phyloP scores from a whole-genome alignment of 2,797 vertebrate genomes.

The Sphenodon punctatus region DNA sequence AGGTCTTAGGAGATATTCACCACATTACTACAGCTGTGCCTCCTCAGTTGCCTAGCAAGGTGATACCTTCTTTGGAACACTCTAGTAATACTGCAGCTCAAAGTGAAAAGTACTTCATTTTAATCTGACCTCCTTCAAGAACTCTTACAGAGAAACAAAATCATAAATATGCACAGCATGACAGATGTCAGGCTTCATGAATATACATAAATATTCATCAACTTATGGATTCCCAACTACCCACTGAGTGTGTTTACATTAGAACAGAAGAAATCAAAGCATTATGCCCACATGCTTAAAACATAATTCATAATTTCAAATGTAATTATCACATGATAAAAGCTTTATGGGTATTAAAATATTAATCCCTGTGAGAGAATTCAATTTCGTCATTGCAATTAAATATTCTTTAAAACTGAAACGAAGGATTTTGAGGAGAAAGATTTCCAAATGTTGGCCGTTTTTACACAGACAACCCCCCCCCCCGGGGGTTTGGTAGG shows the following conservation, averaged over 20 bases:
- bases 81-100: not conserved
- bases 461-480: too few species aligned
- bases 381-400: not conserved
- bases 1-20: too few species aligned
- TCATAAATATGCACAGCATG: constrained; percentile 61
- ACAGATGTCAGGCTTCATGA: constrained; percentile 50
- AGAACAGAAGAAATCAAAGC: constrained; percentile 47
- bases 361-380: not conserved
- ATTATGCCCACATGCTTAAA: constrained; percentile 30
- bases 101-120: constrained; percentile 32
- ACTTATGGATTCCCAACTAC: constrained; percentile 47
- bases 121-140: constrained; percentile 45
- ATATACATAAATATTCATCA: constrained; percentile 63
- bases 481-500: too few species aligned
- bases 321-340: constrained; percentile 23
- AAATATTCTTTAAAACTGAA: not conserved
- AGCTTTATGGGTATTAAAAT: constrained; percentile 14
- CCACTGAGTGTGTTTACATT: constrained; percentile 34
- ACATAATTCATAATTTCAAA: constrained; percentile 37
- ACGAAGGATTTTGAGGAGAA: not conserved
- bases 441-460: not conserved
- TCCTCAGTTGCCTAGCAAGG: too few species aligned
- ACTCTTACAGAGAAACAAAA: constrained; percentile 11
- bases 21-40: too few species aligned
- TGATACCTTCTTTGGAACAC: too few species aligned